A percentile compares a stretch with the other conserved stretches of the same genome.
Conservation (phyloP, 2,113 vertebrate genomes). For the Indri indri region DNA sequence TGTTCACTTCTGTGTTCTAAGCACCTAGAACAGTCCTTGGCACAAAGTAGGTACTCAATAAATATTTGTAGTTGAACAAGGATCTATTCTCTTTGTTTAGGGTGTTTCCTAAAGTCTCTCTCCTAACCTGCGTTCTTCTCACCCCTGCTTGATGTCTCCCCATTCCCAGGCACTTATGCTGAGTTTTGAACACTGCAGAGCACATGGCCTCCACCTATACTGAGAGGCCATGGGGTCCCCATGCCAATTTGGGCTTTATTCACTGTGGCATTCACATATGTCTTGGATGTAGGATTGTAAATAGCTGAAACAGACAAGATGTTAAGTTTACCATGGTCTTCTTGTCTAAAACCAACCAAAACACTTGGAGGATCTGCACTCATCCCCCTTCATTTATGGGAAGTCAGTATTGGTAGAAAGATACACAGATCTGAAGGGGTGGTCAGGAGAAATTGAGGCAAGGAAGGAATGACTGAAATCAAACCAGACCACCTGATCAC, state of each 20-base stretch:
- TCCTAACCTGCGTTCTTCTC: background rate
- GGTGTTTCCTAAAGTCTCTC: background rate
- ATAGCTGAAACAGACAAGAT: background rate
- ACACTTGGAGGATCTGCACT: background rate
- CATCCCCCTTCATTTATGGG: background rate
- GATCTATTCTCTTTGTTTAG: background rate
- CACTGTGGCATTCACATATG: background rate
- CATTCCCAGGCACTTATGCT: background rate
- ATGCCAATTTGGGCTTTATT: background rate
- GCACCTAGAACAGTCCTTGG: background rate
- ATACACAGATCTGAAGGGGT: background rate
- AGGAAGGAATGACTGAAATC: background rate
- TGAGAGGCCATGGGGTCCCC: background rate
- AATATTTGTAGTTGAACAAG: background rate
- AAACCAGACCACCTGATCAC: background rate
- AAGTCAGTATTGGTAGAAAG: background rate
- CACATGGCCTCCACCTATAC: background rate
- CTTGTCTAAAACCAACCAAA: background rate
- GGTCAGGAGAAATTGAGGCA: background rate
- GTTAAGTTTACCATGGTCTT: background rate
- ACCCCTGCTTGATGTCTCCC: background rate
- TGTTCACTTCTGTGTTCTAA: background rate
- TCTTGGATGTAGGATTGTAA: background rate
- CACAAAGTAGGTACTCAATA: background rate
- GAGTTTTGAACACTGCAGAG: background rate